Conservation (phyloP, 2,888 invertebrate genomes). For the Rhagium mordax region DNA sequence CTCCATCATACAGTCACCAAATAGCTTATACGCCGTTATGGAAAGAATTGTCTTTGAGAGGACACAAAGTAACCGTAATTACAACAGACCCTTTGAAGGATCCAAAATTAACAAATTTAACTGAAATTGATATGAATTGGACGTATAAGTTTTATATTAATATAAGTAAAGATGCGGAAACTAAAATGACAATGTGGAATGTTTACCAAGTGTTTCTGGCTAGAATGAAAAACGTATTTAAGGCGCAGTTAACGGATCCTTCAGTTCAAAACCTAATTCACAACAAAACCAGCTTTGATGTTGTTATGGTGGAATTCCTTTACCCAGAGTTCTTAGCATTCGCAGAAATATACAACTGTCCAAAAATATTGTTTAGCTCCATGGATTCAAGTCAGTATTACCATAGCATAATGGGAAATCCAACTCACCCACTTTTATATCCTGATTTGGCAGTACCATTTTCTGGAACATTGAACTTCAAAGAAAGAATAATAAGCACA, state of each 20-base stretch:
- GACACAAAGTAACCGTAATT: constrained; percentile 55
- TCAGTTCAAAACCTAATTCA: constrained; percentile 13
- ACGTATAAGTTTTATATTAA: background rate
- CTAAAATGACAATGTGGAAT: constrained; percentile 5
- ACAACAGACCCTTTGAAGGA: constrained; percentile 55
- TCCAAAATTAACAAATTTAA: constrained; percentile 51
- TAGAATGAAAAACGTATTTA: background rate
- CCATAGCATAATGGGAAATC: constrained; percentile 25
- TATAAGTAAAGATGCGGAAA: background rate
- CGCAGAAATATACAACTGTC: constrained; percentile 46
- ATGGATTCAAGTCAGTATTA: constrained; percentile 26
- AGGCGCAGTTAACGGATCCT: background rate
- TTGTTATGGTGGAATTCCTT: constrained; percentile 49
- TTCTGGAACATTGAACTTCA: constrained; percentile 60
- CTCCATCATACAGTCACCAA: constrained; percentile 17
- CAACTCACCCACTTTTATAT: constrained; percentile 40
- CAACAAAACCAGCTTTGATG: constrained; percentile 46
- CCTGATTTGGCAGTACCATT: constrained; percentile 43
- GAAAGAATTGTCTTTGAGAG: constrained; percentile 55
- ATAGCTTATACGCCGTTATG: constrained; percentile 46
- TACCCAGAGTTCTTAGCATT: constrained; percentile 46
- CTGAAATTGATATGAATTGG: constrained; percentile 47
- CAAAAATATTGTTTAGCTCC: constrained; percentile 49
- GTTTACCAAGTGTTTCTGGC: background rate
- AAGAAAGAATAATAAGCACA: constrained; percentile 57